Conservation (phyloP, 2,888 invertebrate genomes). For the Lissonota sp. region DNA sequence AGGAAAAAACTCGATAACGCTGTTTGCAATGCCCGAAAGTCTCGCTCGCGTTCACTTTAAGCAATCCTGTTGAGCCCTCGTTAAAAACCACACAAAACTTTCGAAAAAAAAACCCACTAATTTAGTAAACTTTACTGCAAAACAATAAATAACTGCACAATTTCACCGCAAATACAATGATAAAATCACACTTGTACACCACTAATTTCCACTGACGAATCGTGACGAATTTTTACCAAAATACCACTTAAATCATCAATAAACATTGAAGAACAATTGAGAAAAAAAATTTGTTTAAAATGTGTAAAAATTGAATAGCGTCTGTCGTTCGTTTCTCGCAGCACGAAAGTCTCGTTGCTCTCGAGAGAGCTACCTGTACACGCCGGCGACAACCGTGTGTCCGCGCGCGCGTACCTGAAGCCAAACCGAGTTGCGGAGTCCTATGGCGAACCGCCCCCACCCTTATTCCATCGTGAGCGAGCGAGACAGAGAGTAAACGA, state of each 20-base stretch:
- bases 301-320: not conserved
- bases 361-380: conserved; percentile 74
- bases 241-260: not conserved
- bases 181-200: too few relatives aligned
- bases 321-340: conserved; percentile 20
- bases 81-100: not conserved
- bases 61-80: conserved; percentile 3
- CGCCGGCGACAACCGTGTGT: conserved; percentile 73
- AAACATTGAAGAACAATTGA: not conserved
- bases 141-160: not conserved
- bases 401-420: conserved; percentile 80
- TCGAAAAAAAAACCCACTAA: not conserved
- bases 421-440: conserved; percentile 77
- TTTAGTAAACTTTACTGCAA: not conserved
- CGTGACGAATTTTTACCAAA: too few relatives aligned
- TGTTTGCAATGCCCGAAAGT: conserved; percentile 65
- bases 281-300: not conserved
- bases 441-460: conserved; percentile 79
- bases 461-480: conserved; percentile 67
- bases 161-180: too few relatives aligned
- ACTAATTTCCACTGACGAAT: too few relatives aligned
- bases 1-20: conserved; percentile 66
- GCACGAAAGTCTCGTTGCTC: conserved; percentile 33
- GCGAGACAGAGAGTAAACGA: conserved; percentile 33
- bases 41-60: conserved; percentile 33